Percentiles rank a stretch among this genome's conserved stretches.
Evolutionary conservation across 2,888 invertebrate species (phyloP).

Genomic region (Plagodis dolabraria): DNA sequence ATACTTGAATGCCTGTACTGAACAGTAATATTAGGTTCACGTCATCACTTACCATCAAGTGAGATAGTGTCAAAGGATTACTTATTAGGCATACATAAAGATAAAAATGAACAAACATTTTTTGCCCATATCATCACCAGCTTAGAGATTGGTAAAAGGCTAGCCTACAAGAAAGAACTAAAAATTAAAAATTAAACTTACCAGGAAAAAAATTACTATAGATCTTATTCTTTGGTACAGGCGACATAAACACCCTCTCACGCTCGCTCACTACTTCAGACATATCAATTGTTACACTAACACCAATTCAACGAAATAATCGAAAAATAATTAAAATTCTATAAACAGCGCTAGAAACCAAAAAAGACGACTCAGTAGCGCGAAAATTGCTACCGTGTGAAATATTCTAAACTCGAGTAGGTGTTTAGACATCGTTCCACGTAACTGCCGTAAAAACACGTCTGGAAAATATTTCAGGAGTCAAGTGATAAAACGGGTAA

Average conservation of each 20-base stretch:
- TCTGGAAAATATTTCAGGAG: slow-evolving; percentile 15
- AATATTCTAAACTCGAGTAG: slow-evolving; percentile 1
- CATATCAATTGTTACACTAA: slow-evolving; percentile 10
- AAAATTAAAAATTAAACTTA: slow-evolving; percentile 6
- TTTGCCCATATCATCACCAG: no score
- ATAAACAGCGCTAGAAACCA: background rate
- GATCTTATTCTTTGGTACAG: slow-evolving; percentile 26
- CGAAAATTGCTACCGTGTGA: slow-evolving; percentile 11
- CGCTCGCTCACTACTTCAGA: slow-evolving; percentile 29
- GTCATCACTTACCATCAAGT: no score
- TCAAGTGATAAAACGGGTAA: slow-evolving; percentile 26
- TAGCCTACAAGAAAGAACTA: background rate
- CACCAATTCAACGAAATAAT: background rate
- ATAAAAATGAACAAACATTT: no score
- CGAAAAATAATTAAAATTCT: slow-evolving; percentile 3
- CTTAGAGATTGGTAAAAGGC: background rate
- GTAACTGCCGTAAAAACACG: slow-evolving; percentile 18
- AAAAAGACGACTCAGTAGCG: slow-evolving; percentile 9
- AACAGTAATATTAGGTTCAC: no score
- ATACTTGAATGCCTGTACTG: no score
- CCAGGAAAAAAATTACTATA: slow-evolving; percentile 23
- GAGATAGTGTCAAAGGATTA: no score
- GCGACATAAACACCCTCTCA: slow-evolving; percentile 35
- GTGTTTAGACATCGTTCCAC: slow-evolving; percentile 15
- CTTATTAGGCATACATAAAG: no score